phyloP scores from a whole-genome alignment of 1,140 invertebrate genomes.

The Drosophila ambigua region DNA sequence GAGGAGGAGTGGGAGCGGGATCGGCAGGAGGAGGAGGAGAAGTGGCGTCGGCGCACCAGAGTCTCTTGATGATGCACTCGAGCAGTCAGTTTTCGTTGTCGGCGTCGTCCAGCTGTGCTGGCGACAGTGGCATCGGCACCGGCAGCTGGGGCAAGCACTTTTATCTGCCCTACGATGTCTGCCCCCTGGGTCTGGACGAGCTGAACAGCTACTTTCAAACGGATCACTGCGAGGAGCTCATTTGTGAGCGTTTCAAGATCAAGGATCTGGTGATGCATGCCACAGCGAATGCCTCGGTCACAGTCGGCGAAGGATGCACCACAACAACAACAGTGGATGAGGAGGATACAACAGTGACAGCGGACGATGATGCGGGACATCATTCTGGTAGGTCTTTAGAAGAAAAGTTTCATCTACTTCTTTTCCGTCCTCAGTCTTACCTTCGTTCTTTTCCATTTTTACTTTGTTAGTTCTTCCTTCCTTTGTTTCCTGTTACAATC shows the following conservation, averaged over 20 bases:
- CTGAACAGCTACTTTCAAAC: constrained; percentile 77
- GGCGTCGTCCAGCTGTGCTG: constrained; percentile 65
- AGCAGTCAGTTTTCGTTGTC: constrained; percentile 23
- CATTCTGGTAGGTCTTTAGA: constrained; percentile 73
- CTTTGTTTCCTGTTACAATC: constrained; percentile 16
- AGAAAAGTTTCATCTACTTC: constrained; percentile 14
- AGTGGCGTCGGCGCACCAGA: background rate
- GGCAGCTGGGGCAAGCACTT: constrained; percentile 85
- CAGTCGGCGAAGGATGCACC: constrained; percentile 16
- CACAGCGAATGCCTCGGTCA: constrained; percentile 23
- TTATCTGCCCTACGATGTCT: constrained; percentile 74
- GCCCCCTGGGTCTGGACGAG: constrained; percentile 71
- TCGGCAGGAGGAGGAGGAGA: background rate
- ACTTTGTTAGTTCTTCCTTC: too few relatives aligned
- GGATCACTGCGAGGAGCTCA: constrained; percentile 76
- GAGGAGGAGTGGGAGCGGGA: constrained; percentile 7
- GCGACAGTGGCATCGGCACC: constrained; percentile 74
- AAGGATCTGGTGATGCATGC: constrained; percentile 62
- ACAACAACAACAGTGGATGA: constrained; percentile 11
- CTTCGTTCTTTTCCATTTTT: background rate
- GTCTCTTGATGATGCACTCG: constrained; percentile 66
- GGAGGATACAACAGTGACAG: constrained; percentile 18
- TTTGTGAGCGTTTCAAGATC: constrained; percentile 80
- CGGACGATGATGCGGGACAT: constrained; percentile 83
- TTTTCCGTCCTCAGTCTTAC: constrained; percentile 1